Evolutionary conservation across 2,797 vertebrate species (phyloP).

Genomic region (Arvicola amphibius): DNA sequence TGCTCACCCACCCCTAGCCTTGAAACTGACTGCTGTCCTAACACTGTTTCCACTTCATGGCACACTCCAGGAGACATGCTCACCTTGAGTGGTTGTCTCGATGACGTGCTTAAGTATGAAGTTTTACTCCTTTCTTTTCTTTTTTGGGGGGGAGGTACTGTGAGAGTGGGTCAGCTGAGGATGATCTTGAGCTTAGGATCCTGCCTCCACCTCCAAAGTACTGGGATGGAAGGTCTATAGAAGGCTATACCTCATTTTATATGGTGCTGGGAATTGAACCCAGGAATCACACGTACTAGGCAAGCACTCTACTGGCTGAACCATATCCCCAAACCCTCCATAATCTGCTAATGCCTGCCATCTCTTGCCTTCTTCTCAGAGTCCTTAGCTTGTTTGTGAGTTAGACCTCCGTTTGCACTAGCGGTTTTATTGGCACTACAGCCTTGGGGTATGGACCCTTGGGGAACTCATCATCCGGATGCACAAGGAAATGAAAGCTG

Average conservation of each 20-base stretch:
- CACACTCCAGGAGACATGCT: background rate
- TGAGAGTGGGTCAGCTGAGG: background rate
- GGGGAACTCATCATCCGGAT: background rate
- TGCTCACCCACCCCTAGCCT: background rate
- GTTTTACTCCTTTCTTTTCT: background rate
- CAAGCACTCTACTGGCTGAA: background rate
- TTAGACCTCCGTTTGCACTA: background rate
- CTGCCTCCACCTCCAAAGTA: background rate
- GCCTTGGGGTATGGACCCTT: background rate
- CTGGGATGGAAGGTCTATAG: background rate
- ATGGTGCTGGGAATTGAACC: background rate
- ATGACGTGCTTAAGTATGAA: background rate
- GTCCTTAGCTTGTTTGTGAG: background rate
- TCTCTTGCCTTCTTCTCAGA: background rate
- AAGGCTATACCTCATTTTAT: background rate
- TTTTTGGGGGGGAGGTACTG: fast-evolving
- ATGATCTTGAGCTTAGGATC: background rate
- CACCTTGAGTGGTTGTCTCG: background rate
- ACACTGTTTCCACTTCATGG: no score
- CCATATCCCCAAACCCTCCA: background rate
- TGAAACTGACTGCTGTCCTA: background rate
- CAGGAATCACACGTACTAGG: background rate
- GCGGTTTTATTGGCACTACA: background rate
- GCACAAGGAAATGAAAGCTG: background rate
- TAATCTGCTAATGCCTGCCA: background rate